A percentile compares a stretch with the other conserved stretches of the same genome.
Evolutionary conservation across 2,888 invertebrate species (phyloP).

Genomic region (Sinotaia quadrata): DNA sequence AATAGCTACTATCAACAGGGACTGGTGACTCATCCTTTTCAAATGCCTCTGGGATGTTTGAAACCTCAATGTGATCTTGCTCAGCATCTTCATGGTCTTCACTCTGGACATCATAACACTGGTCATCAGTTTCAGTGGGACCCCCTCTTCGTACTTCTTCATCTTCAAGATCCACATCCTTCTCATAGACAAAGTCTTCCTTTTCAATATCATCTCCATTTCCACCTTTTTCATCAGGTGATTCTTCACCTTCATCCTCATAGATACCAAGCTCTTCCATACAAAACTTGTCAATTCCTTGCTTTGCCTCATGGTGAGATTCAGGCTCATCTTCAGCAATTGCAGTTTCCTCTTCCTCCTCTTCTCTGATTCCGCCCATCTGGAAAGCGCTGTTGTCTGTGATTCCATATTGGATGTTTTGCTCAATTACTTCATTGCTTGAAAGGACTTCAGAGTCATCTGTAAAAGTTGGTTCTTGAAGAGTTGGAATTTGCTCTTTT

Average conservation of each 20-base stretch:
- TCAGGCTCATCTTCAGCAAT: slow-evolving; percentile 32
- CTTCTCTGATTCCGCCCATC: slow-evolving; percentile 46
- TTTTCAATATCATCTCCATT: slow-evolving; percentile 24
- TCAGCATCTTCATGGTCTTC: slow-evolving; percentile 22
- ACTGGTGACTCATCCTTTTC: slow-evolving; percentile 49
- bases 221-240: slow-evolving; percentile 27
- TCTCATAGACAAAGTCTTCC: slow-evolving; percentile 37
- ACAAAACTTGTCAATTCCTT: slow-evolving; percentile 37
- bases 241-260: slow-evolving; percentile 51
- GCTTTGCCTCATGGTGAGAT: slow-evolving; percentile 31
- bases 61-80: slow-evolving; percentile 34
- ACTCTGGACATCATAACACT: slow-evolving; percentile 1
- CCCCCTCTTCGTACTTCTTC: slow-evolving; percentile 45
- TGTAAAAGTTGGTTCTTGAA: slow-evolving; percentile 32
- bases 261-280: slow-evolving; percentile 47
- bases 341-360: slow-evolving; percentile 35
- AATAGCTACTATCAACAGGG: slow-evolving; percentile 21
- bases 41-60: slow-evolving; percentile 50
- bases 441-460: slow-evolving; percentile 27
- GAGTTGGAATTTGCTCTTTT: slow-evolving; percentile 8
- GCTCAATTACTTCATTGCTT: slow-evolving; percentile 24
- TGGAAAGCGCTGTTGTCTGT: slow-evolving; percentile 29
- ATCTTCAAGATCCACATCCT: slow-evolving; percentile 45
- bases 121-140: slow-evolving; percentile 33
- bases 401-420: slow-evolving; percentile 46